Evolutionary conservation across 2,113 vertebrate species (phyloP), one percentile per base, ranked within the genome.

Genomic region (Butastur rufipennis): DNA sequence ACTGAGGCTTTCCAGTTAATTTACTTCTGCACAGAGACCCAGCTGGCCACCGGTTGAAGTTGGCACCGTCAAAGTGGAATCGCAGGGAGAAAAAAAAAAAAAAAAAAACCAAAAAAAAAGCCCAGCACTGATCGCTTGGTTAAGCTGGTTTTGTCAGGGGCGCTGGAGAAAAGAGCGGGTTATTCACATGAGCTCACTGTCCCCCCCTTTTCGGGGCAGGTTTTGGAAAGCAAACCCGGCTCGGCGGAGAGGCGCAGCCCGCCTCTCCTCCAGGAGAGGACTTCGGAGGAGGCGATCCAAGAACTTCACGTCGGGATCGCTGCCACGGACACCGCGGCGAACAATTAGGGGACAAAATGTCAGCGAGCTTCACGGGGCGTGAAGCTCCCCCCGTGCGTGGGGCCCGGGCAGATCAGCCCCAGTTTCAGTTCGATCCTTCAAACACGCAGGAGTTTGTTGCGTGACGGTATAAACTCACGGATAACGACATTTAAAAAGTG

Each of bases 1-100:
- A 72, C 81, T 32, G 88, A 78, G 90, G 65, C 55, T 98, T 98
- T 98, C 97, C 97, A 97, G 96, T 93, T 96, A 96, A 97, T 97
- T 98, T 93, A 93, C 95, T 97, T 84, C 90, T 86, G 84, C 71
- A 34, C 73, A 40, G 91, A 95, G 82, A 90, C 95, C 93, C 95
- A 98, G 93, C 90, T 98, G 96, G 96, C 87, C 93, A 95, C 93
- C 79, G 47, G 86, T 94, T 96, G 94, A 84, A 68, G 88, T 34
- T 94, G 96, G 93, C 83, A 84, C 47, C 9, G 34, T 19, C 78
- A 20, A 82, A 96, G 52, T 42, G 62, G 78, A 81, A 81, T 70
- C 3, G 43, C 62, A 48, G 61, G 70, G 66, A 21, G 61, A 40
- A 81, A 38, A 27, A 21, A 81, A 48, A 27, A 21, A 77, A 47